Base-by-base conservation (phyloP, 2,888 invertebrate genomes). In the Coenonympha glycerion region DNA sequence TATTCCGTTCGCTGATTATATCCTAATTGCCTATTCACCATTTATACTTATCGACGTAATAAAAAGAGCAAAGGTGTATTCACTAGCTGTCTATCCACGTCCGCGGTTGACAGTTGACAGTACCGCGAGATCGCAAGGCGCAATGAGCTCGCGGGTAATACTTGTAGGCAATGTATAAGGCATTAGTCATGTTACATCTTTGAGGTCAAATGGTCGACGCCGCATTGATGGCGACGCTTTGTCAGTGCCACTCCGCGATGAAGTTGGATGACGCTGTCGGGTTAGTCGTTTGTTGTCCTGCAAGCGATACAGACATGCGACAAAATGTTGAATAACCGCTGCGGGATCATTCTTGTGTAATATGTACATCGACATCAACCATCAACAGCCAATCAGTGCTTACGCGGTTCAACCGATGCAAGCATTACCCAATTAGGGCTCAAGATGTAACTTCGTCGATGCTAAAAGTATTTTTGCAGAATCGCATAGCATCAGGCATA, bases 171-270 rank as follows among this genome's bases (percentile, higher is more conserved):
- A 71, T 72, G 67, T 71, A 72, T 69, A 68, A 69, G 65, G 62
- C 71, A 74, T 77, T 71, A 71, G 69, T 78, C 76, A 73, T 70
- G 65, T 65, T 68, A 68, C 62, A 56, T 66, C 60, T 69, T 66
- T 64, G 71, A 68, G 75, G 71, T 71, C 72, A 70, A 66, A 60
- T 60, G 59, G 55, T 57, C 61, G 61, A 59, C 65, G 62, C 57
- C 65, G 62, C 64, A 65, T 64, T 67, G 65, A 68, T 62, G 65
- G 58, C 62, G 61, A 49, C 68, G 66, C 75, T 83, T 78, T 77
- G 72, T 83, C 80, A 81, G 68, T 79, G 82, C 74, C 80, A 76
- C 62, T 57, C 52, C 56, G 52, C 58, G 66, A 72, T 75, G 72
- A 71, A 73, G 71, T 68, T 71, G 66, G 70, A 76, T 74, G 70